Conservation (phyloP, 1,140 invertebrate genomes). For the Bombus fervidus region DNA sequence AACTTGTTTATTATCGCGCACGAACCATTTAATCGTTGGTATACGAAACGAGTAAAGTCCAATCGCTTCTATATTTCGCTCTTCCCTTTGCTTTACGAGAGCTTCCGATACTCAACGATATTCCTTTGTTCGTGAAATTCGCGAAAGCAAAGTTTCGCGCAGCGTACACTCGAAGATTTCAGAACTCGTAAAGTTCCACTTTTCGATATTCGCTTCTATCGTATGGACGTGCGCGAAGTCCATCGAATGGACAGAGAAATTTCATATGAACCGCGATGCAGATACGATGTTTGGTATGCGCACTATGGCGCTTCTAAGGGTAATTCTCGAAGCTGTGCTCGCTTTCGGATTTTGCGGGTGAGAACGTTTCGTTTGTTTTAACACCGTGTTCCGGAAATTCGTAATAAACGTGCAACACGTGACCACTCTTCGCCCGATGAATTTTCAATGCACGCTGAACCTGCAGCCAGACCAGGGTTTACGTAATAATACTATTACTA, state of each 20-base stretch:
- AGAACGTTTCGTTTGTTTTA: conserved; percentile 21
- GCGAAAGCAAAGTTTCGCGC: background rate
- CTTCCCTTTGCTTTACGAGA: background rate
- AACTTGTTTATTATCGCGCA: too few relatives aligned
- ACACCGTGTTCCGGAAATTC: conserved; percentile 8
- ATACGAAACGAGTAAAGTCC: background rate
- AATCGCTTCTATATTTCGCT: background rate
- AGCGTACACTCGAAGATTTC: conserved; percentile 3
- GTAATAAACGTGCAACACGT: conserved; percentile 11
- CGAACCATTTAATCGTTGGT: too few relatives aligned
- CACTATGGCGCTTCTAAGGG: too few relatives aligned
- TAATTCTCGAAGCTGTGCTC: background rate
- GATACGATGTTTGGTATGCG: background rate
- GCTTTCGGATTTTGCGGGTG: conserved; percentile 20
- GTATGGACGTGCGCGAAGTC: background rate
- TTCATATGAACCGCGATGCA: background rate
- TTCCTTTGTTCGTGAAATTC: background rate
- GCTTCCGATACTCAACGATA: too few relatives aligned
- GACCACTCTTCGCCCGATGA: background rate
- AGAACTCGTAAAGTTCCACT: background rate
- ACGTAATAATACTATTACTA: background rate
- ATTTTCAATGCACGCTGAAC: background rate
- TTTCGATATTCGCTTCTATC: background rate
- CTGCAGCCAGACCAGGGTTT: background rate
- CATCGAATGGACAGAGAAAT: background rate